Percentiles rank a stretch among this genome's conserved stretches.
These are phyloP conservation scores for Sialis lutaria DNA, from an alignment of 2,888 invertebrate species.

Conservation along the genomic window DNA sequence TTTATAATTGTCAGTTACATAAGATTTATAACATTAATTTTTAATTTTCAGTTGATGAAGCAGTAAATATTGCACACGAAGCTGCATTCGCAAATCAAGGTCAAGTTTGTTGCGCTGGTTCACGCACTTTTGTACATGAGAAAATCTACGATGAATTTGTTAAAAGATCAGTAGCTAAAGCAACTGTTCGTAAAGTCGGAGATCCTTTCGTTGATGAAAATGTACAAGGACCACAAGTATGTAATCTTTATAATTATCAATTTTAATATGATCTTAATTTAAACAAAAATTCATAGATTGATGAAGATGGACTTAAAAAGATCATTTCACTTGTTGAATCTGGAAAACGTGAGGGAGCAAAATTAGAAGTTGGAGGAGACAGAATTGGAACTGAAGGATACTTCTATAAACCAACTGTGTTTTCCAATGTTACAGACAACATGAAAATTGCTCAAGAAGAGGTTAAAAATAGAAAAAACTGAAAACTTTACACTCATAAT, in stretches of 20 bases:
- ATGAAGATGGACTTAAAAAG: constrained; percentile 56
- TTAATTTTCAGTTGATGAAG: constrained; percentile 40
- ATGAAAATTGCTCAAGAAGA: constrained; percentile 65
- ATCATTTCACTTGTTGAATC: constrained; percentile 56
- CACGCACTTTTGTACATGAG: constrained; percentile 78
- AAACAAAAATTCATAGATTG: constrained; percentile 30
- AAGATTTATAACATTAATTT: background rate
- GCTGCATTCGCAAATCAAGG: constrained; percentile 89
- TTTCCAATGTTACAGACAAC: constrained; percentile 57
- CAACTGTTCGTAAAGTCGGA: constrained; percentile 64
- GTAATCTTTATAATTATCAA: background rate
- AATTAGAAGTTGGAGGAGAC: constrained; percentile 55
- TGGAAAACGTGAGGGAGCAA: constrained; percentile 67
- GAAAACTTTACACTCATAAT: background rate
- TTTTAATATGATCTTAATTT: too few relatives aligned
- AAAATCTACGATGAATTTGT: constrained; percentile 88
- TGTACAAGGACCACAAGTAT: constrained; percentile 81
- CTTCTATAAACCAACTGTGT: constrained; percentile 63
- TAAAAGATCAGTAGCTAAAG: constrained; percentile 52
- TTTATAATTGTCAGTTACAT: too few relatives aligned
- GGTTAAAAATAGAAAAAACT: constrained; percentile 23
- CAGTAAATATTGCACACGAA: constrained; percentile 68
- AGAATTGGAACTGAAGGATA: constrained; percentile 50
- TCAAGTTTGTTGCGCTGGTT: constrained; percentile 85
- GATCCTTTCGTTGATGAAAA: constrained; percentile 69